Base-by-base conservation (phyloP, 1,140 invertebrate genomes). In the Bombus confusus region DNA sequence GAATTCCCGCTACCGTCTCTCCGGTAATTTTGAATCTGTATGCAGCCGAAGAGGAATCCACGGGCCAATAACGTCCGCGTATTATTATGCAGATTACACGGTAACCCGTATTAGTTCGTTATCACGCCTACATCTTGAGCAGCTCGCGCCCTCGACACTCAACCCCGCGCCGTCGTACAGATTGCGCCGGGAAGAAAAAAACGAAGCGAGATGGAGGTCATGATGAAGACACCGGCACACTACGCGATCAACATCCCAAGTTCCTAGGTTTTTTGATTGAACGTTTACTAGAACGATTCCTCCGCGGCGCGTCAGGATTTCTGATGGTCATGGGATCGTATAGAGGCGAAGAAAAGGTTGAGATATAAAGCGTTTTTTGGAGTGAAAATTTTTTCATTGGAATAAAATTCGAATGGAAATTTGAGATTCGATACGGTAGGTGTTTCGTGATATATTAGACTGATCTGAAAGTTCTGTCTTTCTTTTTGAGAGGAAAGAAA, bases 21-120 rank as follows among this genome's bases (percentile, higher is more conserved):
- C 91, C 89, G 91, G 91, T 95, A 95, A 95, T 95, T 95, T 94
- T 93, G 94, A 95, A 95, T 95, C 94, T 95, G 94, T 94, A 95
- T 95, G 94, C 94, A 93, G 86, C 91, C 80, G 91, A 93, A 92
- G 92, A 94, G 94, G 93, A 94, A 94, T 94, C 91, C 93, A 93
- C 92, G 85, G 92, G 88, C 91, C 93, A 94, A 93, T 95, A 94
- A 94, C 91, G 88, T 86, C 83, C 85, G 86, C 86, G 91, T 90
- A 94, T 95, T 95, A 95, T 95, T 94, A 95, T 95, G 94, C 94
- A 95, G 92, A 95, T 95, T 95, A 93, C 91, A 91, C 87, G 87
- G 92, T 93, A 94, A 93, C 93, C 93, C 90, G 92, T 94, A 95
- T 95, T 95, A 94, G 94, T 94, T 95, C 92, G 92, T 94, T 95